These are phyloP conservation scores for Haliclystus octoradiatus DNA, from an alignment of 30 jellyfish, hydroid and myxozoan species.

Conservation along the genomic window DNA sequence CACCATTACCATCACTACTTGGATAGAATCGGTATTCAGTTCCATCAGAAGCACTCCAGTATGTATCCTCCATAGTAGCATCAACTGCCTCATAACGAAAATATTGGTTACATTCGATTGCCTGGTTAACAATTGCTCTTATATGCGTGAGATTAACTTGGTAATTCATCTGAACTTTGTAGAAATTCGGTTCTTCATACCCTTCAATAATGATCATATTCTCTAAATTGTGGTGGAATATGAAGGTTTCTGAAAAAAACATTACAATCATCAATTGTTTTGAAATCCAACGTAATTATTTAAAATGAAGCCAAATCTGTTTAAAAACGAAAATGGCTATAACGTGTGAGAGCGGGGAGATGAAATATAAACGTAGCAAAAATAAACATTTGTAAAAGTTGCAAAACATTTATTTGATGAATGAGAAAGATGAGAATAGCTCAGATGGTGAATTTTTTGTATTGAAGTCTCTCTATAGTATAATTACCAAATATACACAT, in stretches of 20 bases:
- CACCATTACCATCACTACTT: not conserved
- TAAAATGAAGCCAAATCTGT: no score
- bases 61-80: not conserved
- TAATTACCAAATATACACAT: no score
- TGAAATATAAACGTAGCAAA: no score
- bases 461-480: no score
- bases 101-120: not conserved
- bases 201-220: not conserved
- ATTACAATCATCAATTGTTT: no score
- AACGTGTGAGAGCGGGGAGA: no score
- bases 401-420: no score
- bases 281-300: no score
- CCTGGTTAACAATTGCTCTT: not conserved
- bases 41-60: not conserved
- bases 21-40: not conserved
- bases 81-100: not conserved
- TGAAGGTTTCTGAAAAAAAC: not conserved
- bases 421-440: no score
- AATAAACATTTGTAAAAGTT: no score
- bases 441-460: no score
- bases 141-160: not conserved
- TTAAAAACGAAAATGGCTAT: no score
- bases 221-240: not conserved
- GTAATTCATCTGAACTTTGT: not conserved
- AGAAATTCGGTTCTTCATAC: not conserved